Conservation (phyloP, 2,113 vertebrate species). For the Chloropsis cyanopogon region DNA sequence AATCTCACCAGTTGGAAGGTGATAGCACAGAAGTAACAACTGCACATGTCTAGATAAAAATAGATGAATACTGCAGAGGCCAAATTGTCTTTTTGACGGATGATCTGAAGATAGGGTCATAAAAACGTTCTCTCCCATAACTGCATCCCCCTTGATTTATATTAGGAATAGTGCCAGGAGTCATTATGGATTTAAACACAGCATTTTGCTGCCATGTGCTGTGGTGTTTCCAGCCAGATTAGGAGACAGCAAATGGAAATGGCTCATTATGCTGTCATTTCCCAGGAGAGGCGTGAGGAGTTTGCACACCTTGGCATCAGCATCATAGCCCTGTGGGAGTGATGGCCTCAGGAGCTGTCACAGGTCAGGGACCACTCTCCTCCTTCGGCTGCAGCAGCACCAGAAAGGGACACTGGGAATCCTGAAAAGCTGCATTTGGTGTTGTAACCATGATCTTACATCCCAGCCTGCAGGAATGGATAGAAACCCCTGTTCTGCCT, state of each 20-base stretch:
- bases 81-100: background rate
- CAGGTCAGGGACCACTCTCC: background rate
- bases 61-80: background rate
- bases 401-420: background rate
- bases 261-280: background rate
- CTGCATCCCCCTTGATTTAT: background rate
- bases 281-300: accelerated
- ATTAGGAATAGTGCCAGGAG: background rate
- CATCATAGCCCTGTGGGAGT: background rate
- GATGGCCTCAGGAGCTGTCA: background rate
- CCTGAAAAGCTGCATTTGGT: background rate
- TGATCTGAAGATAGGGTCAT: background rate
- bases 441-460: background rate
- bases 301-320: background rate
- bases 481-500: background rate
- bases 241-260: background rate
- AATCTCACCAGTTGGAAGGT: background rate
- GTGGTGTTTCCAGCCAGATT: background rate
- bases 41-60: background rate
- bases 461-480: background rate
- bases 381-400: background rate
- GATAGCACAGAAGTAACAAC: background rate
- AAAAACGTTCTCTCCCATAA: background rate
- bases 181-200: background rate
- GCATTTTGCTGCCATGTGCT: background rate